Percentiles rank a stretch among this genome's conserved stretches.
These are phyloP conservation scores for Sinosuthora webbiana DNA, from an alignment of 2,113 vertebrate species.

Conservation along the genomic window DNA sequence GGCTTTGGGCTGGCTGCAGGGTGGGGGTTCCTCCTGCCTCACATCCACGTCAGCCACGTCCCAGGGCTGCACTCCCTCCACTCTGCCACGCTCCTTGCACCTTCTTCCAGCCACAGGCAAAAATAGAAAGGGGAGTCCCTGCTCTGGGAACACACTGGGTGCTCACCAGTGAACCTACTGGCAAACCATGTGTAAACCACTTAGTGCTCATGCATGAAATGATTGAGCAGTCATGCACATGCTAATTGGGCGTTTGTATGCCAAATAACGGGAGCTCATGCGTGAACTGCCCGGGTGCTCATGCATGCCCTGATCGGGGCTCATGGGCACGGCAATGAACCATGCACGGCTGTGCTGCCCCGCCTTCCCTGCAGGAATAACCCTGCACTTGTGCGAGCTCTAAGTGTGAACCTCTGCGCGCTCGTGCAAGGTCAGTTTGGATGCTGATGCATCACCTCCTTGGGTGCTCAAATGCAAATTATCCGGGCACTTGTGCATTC, in stretches of 20 bases:
- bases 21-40: background rate
- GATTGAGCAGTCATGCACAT: background rate
- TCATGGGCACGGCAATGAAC: background rate
- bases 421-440: background rate
- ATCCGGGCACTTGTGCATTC: background rate
- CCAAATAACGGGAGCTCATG: background rate
- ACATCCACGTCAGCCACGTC: background rate
- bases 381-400: background rate
- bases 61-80: fast-evolving
- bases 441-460: background rate
- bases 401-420: background rate
- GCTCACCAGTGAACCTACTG: background rate
- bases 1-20: background rate
- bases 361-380: background rate
- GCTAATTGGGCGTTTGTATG: background rate
- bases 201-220: background rate
- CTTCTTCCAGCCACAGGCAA: background rate
- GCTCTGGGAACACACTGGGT: fast-evolving
- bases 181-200: background rate
- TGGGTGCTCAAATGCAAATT: background rate
- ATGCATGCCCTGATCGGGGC: background rate
- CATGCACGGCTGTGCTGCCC: background rate
- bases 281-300: background rate
- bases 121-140: background rate
- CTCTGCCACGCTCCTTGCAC: background rate